Evolutionary conservation across 2,797 vertebrate species (phyloP).

Genomic region (Helarctos malayanus): DNA sequence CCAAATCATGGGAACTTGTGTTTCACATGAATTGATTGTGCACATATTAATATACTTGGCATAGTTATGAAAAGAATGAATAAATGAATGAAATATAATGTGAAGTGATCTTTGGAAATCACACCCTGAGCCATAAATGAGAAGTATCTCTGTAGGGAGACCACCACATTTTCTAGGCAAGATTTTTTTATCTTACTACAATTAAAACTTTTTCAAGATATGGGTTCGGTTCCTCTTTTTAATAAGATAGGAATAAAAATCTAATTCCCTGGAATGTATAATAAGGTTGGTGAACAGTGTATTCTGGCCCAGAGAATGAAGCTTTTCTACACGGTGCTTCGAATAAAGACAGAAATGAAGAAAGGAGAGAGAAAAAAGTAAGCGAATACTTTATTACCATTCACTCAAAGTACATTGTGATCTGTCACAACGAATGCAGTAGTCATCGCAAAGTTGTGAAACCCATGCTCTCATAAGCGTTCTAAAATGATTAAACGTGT

Average conservation of each 20-base stretch:
- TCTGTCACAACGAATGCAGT: background rate
- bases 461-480: background rate
- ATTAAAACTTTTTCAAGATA: background rate
- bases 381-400: background rate
- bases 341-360: constrained; percentile 11
- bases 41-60: background rate
- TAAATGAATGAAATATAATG: constrained; percentile 7
- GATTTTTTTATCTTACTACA: background rate
- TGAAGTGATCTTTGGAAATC: background rate
- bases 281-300: background rate
- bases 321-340: background rate
- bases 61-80: constrained; percentile 13
- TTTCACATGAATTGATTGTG: background rate
- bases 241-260: constrained; percentile 17
- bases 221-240: background rate
- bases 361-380: background rate
- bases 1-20: background rate
- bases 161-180: background rate
- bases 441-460: background rate
- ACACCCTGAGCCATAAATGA: background rate
- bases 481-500: constrained; percentile 34
- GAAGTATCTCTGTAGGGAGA: background rate
- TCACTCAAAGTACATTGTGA: background rate
- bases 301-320: background rate
- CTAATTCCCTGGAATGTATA: background rate